These are phyloP conservation scores for Halyomorpha halys DNA, from an alignment of 1,140 invertebrate species.

Conservation along the genomic window DNA sequence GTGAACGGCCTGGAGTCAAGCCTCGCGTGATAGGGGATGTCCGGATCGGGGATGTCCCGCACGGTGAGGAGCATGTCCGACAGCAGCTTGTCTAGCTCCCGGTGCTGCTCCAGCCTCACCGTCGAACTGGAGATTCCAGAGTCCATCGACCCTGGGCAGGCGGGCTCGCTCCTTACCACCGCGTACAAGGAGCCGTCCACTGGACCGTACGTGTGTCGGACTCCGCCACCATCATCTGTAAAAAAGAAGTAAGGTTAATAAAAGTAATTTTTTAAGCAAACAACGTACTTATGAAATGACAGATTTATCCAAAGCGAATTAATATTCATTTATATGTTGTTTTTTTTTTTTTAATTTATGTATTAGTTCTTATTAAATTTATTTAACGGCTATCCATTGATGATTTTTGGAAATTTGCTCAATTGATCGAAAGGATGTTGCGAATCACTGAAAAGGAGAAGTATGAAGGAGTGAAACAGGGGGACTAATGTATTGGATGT, in stretches of 20 bases:
- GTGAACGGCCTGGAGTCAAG: conserved; percentile 70
- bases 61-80: conserved; percentile 73
- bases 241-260: not conserved
- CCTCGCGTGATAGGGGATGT: conserved; percentile 72
- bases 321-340: too few species aligned
- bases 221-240: conserved; percentile 31
- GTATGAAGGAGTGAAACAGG: too few species aligned
- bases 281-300: too few species aligned
- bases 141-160: conserved; percentile 65
- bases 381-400: too few species aligned
- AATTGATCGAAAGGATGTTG: too few species aligned
- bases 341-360: too few species aligned
- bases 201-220: conserved; percentile 63
- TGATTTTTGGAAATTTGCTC: too few species aligned
- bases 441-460: too few species aligned
- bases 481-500: too few species aligned
- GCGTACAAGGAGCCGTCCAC: conserved; percentile 83
- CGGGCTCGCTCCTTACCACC: conserved; percentile 52
- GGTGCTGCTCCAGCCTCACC: conserved; percentile 35
- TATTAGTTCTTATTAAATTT: too few species aligned
- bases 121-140: conserved; percentile 48
- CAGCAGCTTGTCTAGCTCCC: conserved; percentile 60
- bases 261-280: too few species aligned
- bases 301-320: too few species aligned
- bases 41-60: conserved; percentile 59